Conservation (phyloP, 1,140 invertebrate species). For the Popillia japonica region DNA sequence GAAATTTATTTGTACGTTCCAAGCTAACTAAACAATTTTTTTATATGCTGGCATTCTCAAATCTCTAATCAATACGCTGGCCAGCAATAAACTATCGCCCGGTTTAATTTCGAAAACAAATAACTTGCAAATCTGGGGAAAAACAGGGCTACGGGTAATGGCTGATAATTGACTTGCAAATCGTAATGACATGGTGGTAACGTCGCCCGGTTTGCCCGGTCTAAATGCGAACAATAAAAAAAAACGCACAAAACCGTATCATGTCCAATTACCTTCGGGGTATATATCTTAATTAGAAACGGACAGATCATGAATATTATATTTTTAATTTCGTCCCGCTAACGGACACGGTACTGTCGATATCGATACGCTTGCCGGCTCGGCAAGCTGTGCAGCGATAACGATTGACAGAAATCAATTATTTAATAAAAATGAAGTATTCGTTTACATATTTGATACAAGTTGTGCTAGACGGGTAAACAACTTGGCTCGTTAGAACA, state of each 20-base stretch:
- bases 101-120: conserved; percentile 32
- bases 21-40: too few relatives aligned
- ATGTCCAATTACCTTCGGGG: conserved; percentile 16
- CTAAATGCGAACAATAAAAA: conserved; percentile 20
- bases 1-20: too few relatives aligned
- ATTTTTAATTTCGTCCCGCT: conserved; percentile 1
- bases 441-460: too few relatives aligned
- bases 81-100: neutral
- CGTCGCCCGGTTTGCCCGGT: neutral
- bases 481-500: too few relatives aligned
- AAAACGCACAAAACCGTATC: neutral
- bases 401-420: neutral
- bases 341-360: neutral
- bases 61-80: neutral
- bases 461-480: too few relatives aligned
- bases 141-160: conserved; percentile 6
- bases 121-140: neutral
- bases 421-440: neutral
- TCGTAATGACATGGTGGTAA: neutral
- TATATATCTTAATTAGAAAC: conserved; percentile 24
- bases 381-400: neutral
- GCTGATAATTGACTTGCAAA: conserved; percentile 31
- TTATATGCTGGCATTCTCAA: too few relatives aligned
- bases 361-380: neutral
- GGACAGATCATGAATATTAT: conserved; percentile 29